Percentiles rank a stretch among this genome's conserved stretches.
These are phyloP conservation scores for Leptobrachium ailaonicum DNA, from an alignment of 2,113 vertebrate species.

Conservation along the genomic window DNA sequence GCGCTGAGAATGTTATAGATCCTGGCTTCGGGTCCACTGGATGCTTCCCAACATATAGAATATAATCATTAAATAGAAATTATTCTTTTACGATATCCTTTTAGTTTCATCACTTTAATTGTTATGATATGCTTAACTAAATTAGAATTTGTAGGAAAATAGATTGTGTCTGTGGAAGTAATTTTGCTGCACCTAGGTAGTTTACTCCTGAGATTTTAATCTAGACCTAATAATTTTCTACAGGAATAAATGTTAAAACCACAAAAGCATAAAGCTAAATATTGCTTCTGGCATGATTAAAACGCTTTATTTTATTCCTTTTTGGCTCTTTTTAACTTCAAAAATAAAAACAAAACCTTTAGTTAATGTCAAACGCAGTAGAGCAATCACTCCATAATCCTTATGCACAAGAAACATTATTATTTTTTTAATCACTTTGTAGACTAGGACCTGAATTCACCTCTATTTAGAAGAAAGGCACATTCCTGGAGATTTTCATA, in stretches of 20 bases:
- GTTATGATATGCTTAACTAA: too few species aligned
- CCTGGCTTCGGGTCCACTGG: too few species aligned
- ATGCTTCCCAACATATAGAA: too few species aligned
- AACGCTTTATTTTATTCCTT: constrained; percentile 30
- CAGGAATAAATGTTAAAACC: constrained; percentile 34
- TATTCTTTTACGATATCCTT: too few species aligned
- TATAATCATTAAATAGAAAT: too few species aligned
- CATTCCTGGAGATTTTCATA: constrained; percentile 37
- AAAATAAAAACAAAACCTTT: constrained; percentile 20
- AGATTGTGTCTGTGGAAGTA: too few species aligned
- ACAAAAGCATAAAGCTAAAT: constrained; percentile 38
- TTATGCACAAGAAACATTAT: constrained; percentile 40
- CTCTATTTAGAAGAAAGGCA: constrained; percentile 27
- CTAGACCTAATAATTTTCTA: constrained; percentile 20
- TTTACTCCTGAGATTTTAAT: constrained; percentile 14
- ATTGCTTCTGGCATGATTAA: constrained; percentile 35
- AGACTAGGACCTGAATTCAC: constrained; percentile 24
- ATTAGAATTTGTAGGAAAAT: too few species aligned
- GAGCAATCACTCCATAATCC: constrained; percentile 40
- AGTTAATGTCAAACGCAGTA: constrained; percentile 42
- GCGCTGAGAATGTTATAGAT: too few species aligned
- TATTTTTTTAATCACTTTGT: constrained; percentile 34
- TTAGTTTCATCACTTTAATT: too few species aligned
- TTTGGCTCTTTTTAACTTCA: background rate
- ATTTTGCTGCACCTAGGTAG: background rate